Evolutionary conservation across 1,140 invertebrate species (phyloP), one percentile per base, ranked within the genome.

Genomic region (Trigoniulus corallinus): DNA sequence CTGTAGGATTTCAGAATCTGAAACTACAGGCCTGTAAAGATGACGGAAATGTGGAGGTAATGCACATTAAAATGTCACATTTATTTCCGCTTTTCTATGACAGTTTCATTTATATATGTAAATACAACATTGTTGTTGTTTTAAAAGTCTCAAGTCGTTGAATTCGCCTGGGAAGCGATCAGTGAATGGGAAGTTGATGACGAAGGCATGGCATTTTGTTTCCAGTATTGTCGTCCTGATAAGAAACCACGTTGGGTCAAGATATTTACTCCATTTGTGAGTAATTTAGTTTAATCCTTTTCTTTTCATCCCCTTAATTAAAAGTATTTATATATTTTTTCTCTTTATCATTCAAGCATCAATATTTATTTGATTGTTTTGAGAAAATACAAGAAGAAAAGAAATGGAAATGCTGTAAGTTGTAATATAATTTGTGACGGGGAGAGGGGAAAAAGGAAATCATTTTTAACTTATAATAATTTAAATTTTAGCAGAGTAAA

Each of bases 191-290:
- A 91, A 59, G 74, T 83, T 15, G 88, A 94, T 66, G 86, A 93
- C 63, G 87, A 88, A 61, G 83, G 80, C 42, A 88, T 89, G 76
- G 80, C 84, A 15, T 87, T 92, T 67, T 82, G 81, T 59, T 80
- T 94, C 67, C 80, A 87, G 57, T 94, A 93, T 66, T 76, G 79
- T 59, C 73, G 84, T 56, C 76, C 77, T 51, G 85, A 88, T 57
- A 82, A 86, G 57, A 80, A 82, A 53, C 75, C 84, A 1, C 70
- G 86, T 63, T 81, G 84, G 77, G 75, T 96, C 41, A 87, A 88
- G 72, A 82, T 95, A 57, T 87, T 84, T 64, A 82, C 81, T 42
- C 87, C 85, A 64, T 93, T 93, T 73, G 88, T 94, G 74, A 83
- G 81, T 81, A 26, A 25, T 42, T 48, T n/a, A 27, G 20, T 18